Base-by-base conservation (phyloP, 2,113 vertebrate species). In the Ammodramus savannarum region DNA sequence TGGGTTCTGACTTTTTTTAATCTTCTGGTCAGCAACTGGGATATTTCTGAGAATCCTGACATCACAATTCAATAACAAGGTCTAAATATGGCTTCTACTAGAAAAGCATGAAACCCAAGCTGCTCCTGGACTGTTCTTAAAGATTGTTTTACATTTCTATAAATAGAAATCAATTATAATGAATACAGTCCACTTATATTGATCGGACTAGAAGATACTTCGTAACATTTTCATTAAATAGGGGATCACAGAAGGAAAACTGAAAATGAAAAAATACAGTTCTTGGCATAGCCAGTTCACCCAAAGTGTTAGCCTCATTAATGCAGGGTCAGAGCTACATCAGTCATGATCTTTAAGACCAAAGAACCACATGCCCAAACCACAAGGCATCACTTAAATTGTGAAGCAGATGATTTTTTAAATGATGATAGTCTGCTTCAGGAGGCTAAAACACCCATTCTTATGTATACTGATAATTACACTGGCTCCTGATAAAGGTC, bases 131-230 rank as follows among this genome's bases (percentile, higher is more conserved):
- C 58, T 72, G 38, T 69, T 62, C 46, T 95, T 82, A 54, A 68
- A 85, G 74, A 85, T 19, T 58, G 31, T 54, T 87, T 89, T 87
- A 87, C 67, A 82, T 58, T 85, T 76, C 84, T 93, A 79, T 91
- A 91, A 74, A 95, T 91, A 87, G 89, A 96, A 95, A 93, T 18
- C 76, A 85, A 89, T 79, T 94, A 89, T 20, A 83, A 76, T 22
- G 38, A 91, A 82, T 58, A 83, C 11, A 66, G 74, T 62, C 38
- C 62, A 62, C 54, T 92, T 89, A 32, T 5, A 94, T 76, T 76
- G 87, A 87, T 73, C 87, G 76, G 58, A 89, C 34, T 54, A 81
- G 58, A 77, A 84, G 79, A 32, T 77, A 62, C 86, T 88, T 88
- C 75, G 67, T 74, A 88, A 88, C 12, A 83, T 88, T 90, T 90